phyloP scores from a whole-genome alignment of 2,797 vertebrate genomes.

The Zalophus californianus region DNA sequence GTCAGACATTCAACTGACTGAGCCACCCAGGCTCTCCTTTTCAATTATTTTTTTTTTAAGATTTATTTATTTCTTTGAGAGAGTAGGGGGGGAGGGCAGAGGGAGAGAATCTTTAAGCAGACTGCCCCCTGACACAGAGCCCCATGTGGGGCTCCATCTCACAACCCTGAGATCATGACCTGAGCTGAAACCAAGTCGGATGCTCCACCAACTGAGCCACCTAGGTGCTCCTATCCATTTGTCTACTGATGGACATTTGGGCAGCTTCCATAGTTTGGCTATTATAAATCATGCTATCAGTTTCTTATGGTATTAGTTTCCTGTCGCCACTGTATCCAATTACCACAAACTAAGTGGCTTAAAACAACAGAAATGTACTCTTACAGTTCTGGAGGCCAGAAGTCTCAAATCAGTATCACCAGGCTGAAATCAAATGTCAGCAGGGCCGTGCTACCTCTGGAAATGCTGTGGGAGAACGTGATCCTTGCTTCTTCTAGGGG shows the following conservation, averaged over 20 bases:
- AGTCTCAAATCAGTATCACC: not conserved
- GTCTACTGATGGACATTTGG: not conserved
- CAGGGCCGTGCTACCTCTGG: not conserved
- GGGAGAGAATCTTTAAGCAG: no score
- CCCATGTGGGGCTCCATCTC: not conserved
- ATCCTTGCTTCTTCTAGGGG: not conserved
- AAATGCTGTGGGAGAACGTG: not conserved
- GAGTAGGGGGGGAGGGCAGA: no score
- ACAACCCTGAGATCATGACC: not conserved
- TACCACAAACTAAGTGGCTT: not conserved
- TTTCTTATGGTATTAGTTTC: slow-evolving; percentile 2
- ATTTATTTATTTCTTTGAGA: no score
- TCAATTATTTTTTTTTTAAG: no score
- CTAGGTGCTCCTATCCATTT: not conserved
- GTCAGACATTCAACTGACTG: no score
- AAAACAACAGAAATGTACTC: not conserved
- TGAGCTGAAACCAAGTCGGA: not conserved
- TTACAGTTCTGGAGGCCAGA: not conserved
- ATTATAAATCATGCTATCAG: not conserved
- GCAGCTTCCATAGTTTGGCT: not conserved
- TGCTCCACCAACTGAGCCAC: not conserved
- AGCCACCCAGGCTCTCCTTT: no score
- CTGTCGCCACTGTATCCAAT: not conserved
- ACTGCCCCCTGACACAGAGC: no score
- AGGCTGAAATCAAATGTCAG: not conserved